A percentile compares a stretch with the other conserved stretches of the same genome.
Evolutionary conservation across 2,797 vertebrate genomes (phyloP).

Genomic region (Gambusia yucatana): DNA sequence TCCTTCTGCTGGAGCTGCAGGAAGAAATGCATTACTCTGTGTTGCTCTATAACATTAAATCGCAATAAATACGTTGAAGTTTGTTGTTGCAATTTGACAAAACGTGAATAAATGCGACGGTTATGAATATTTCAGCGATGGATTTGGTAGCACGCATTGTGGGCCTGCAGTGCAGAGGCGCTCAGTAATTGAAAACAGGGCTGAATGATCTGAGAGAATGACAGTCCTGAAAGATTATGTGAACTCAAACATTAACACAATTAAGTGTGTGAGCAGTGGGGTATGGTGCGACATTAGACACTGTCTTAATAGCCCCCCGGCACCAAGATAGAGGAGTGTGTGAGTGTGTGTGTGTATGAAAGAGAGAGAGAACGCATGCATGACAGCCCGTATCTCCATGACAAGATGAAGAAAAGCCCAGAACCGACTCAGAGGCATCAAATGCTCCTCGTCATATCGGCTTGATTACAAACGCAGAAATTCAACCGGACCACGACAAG

Average conservation of each 20-base stretch:
- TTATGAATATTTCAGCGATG: slow-evolving; percentile 18
- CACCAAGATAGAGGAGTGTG: slow-evolving; percentile 59
- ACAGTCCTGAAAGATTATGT: slow-evolving; percentile 82
- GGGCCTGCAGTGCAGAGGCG: slow-evolving; percentile 58
- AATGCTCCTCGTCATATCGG: slow-evolving; percentile 50
- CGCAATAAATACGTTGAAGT: neutral
- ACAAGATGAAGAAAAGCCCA: slow-evolving; percentile 52
- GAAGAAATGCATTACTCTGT: neutral
- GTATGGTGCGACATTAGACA: slow-evolving; percentile 75
- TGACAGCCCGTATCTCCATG: slow-evolving; percentile 54
- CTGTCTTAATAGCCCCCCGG: slow-evolving; percentile 74
- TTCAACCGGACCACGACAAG: slow-evolving; percentile 24
- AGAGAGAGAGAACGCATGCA: slow-evolving; percentile 31
- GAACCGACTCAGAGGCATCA: slow-evolving; percentile 28
- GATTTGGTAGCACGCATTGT: slow-evolving; percentile 67
- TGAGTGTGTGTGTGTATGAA: slow-evolving; percentile 10
- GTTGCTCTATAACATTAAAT: neutral
- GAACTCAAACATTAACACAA: slow-evolving; percentile 85
- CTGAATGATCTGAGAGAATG: slow-evolving; percentile 80
- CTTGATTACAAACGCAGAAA: slow-evolving; percentile 53
- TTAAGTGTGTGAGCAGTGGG: slow-evolving; percentile 77
- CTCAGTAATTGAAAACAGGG: slow-evolving; percentile 83
- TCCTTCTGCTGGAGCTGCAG: neutral
- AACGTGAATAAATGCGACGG: neutral
- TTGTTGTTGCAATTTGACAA: neutral